Base-by-base conservation (phyloP, 2,888 invertebrate species). In the Blera fallax region DNA sequence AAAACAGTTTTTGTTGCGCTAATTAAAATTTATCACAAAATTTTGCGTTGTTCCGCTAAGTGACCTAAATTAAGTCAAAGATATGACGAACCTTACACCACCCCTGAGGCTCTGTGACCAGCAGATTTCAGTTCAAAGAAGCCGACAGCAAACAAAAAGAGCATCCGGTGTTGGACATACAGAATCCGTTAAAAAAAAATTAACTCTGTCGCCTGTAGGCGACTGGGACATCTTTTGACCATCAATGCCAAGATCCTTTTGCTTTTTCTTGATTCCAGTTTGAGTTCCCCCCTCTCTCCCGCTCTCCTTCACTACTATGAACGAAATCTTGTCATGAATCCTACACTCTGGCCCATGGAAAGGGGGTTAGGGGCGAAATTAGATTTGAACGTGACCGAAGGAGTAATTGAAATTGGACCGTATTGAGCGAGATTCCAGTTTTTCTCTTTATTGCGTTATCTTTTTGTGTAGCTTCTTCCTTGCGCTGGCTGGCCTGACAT, bases 331-430 rank as follows among this genome's bases (percentile, higher is more conserved):
- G 54, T 62, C 48, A 37, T 64, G 64, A 48, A 72, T 52, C 45
- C 34, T 5, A 5, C 50, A 16, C 11, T 3, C 16, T 10, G 8
- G 10, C 24, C 11, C 5, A 16, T 21, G 18, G 10, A 52, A 50
- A 32, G 43, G 34, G 8, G 24, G n/a, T n/a, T n/a, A n/a, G 40
- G 43, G 48, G 50, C 69, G 60, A 72, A 80, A 85, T 85, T 85
- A 85, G 76, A 85, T 81, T 85, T 60, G 65, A 58, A 85, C 84
- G 80, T 85, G 84, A 76, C 84, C 76, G 52, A 80, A 76, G 84
- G 60, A 81, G 70, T 60, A 85, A 85, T 79, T 81, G 80, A 76
- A 58, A 64, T 64, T 76, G 54, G 73, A 69, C 83, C 72, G 62
- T 70, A 78, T 70, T 70, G 62, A 70, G 62, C 40, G 43, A 43